A percentile compares a stretch with the other conserved stretches of the same genome.
Evolutionary conservation across 2,888 invertebrate species (phyloP).

Genomic region (Drosophila cracens): DNA sequence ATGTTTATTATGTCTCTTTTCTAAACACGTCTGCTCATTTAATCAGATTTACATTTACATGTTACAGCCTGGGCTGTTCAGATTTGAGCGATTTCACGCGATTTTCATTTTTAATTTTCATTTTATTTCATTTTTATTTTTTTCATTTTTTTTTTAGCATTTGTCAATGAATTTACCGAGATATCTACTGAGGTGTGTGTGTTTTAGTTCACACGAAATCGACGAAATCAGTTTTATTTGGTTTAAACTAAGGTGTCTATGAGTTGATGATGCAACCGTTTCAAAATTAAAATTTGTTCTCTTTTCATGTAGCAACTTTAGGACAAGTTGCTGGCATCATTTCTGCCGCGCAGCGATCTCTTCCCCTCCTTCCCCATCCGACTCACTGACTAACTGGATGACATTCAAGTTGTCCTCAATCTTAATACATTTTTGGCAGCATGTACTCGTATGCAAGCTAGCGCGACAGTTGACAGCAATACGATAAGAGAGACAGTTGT

Average conservation of each 20-base stretch:
- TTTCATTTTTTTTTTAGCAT: too few relatives aligned
- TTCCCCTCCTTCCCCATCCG: background rate
- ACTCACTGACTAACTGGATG: conserved; percentile 38
- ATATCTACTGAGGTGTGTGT: background rate
- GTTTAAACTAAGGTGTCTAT: too few relatives aligned
- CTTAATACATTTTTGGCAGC: conserved; percentile 71
- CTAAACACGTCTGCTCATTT: too few relatives aligned
- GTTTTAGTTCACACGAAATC: background rate
- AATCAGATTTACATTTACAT: too few relatives aligned
- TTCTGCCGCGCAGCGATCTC: background rate
- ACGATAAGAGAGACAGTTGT: conserved; percentile 6
- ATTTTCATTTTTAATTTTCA: too few relatives aligned
- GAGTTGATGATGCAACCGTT: background rate
- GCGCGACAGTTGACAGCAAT: conserved; percentile 73
- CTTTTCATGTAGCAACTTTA: background rate
- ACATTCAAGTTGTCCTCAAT: conserved; percentile 66
- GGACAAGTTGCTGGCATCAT: background rate
- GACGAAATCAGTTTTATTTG: too few relatives aligned
- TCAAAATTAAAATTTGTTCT: background rate
- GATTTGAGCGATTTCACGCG: too few relatives aligned
- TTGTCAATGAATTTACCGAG: too few relatives aligned
- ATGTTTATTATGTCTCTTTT: too few relatives aligned
- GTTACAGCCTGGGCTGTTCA: too few relatives aligned
- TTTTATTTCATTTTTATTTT: too few relatives aligned
- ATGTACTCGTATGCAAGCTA: conserved; percentile 58